A percentile compares a stretch with the other conserved stretches of the same genome.
These are phyloP conservation scores for Drosophila austrosaltans DNA, from an alignment of 2,888 invertebrate genomes.

Conservation along the genomic window DNA sequence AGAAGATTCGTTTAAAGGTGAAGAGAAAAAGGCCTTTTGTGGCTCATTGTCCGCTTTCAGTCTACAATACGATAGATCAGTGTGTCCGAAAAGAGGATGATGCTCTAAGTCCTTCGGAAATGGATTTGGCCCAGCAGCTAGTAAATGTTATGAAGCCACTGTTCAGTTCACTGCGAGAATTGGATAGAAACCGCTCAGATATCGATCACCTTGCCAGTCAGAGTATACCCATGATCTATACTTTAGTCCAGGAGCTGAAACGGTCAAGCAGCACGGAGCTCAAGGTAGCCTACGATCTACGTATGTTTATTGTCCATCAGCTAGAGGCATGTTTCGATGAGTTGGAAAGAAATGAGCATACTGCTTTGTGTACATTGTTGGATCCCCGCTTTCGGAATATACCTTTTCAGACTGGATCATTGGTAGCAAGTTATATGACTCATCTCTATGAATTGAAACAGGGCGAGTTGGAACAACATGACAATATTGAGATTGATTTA, in stretches of 20 bases:
- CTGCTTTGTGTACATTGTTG: slow-evolving; percentile 49
- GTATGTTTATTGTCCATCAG: slow-evolving; percentile 40
- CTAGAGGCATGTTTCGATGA: slow-evolving; percentile 44
- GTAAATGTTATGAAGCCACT: slow-evolving; percentile 44
- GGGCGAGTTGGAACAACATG: slow-evolving; percentile 22
- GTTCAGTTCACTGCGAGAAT: slow-evolving; percentile 47
- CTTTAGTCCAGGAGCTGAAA: slow-evolving; percentile 50
- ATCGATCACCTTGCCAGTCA: slow-evolving; percentile 48
- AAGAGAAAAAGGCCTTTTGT: slow-evolving; percentile 1
- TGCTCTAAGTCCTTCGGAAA: slow-evolving; percentile 29
- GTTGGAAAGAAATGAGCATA: slow-evolving; percentile 46
- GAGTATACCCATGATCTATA: slow-evolving; percentile 50
- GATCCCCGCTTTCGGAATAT: slow-evolving; percentile 60
- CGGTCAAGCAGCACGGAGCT: slow-evolving; percentile 28
- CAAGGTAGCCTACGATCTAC: slow-evolving; percentile 47
- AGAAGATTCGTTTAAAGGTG: slow-evolving; percentile 39
- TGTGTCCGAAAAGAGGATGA: slow-evolving; percentile 28
- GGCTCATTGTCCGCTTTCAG: slow-evolving; percentile 34
- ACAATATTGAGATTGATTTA: background rate
- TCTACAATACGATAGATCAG: slow-evolving; percentile 44
- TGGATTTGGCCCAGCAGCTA: slow-evolving; percentile 37
- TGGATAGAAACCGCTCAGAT: slow-evolving; percentile 20
- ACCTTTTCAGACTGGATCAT: slow-evolving; percentile 44
- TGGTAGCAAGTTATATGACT: slow-evolving; percentile 53
- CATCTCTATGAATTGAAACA: slow-evolving; percentile 43